Evolutionary conservation across 2,888 invertebrate species (phyloP).

Genomic region (Morpho achilles): DNA sequence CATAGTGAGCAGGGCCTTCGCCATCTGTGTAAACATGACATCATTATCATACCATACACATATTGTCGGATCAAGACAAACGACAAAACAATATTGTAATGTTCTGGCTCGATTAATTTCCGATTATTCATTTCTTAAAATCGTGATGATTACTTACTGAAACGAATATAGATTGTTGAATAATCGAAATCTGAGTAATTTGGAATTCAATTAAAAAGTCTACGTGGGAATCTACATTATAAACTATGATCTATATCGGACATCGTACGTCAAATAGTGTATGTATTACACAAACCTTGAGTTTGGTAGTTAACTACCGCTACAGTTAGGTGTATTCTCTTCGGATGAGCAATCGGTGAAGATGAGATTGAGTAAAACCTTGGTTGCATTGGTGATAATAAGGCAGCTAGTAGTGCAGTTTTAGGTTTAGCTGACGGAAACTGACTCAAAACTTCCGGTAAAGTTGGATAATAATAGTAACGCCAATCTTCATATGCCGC

Average conservation of each 20-base stretch:
- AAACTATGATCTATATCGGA: conserved; percentile 31
- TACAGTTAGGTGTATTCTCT: conserved; percentile 93
- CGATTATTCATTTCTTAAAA: conserved; percentile 13
- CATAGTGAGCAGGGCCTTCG: conserved; percentile 90
- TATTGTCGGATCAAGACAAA: neutral
- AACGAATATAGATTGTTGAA: neutral
- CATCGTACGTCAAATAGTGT: conserved; percentile 38
- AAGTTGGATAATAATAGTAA: conserved; percentile 90
- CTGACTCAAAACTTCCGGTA: conserved; percentile 91
- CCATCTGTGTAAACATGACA: conserved; percentile 81
- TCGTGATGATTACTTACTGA: conserved; percentile 16
- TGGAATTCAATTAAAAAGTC: too few relatives aligned
- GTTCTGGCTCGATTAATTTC: too few relatives aligned
- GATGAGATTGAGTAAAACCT: conserved; percentile 97
- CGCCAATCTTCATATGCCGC: conserved; percentile 96
- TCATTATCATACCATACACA: conserved; percentile 15
- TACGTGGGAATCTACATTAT: too few relatives aligned
- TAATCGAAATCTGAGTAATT: too few relatives aligned
- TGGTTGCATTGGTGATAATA: conserved; percentile 92
- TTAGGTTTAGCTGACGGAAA: conserved; percentile 92
- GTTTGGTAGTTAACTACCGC: conserved; percentile 93
- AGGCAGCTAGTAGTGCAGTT: conserved; percentile 88
- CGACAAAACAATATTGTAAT: too few relatives aligned
- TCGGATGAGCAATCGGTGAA: conserved; percentile 86
- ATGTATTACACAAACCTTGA: conserved; percentile 78